Evolutionary conservation across 2,113 vertebrate species (phyloP), one percentile per base, ranked within the genome.

Genomic region (Brienomyrus brachyistius): DNA sequence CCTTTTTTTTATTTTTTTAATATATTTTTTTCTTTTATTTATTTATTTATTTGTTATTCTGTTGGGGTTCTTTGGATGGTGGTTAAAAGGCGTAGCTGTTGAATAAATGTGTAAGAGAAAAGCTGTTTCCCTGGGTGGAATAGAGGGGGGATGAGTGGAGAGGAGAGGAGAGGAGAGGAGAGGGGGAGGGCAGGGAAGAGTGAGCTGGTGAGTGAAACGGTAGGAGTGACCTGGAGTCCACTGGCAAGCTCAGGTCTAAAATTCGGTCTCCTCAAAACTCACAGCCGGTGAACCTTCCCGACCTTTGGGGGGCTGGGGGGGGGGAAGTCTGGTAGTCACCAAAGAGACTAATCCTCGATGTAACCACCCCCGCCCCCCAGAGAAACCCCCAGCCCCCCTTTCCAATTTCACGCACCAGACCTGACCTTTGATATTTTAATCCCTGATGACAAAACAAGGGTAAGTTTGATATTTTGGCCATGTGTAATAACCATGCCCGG

Each of bases 371-470:
- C n/a, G n/a, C n/a, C n/a, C n/a, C n/a, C n/a, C n/a, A n/a, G n/a
- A n/a, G n/a, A n/a, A n/a, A n/a, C n/a, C n/a, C n/a, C n/a, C n/a
- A n/a, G n/a, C n/a, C n/a, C n/a, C n/a, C n/a, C n/a, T n/a, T n/a
- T n/a, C n/a, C n/a, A n/a, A n/a, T 89, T 90, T 88, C 86, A 88
- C 74, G 35, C 88, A 89, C 88, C 85, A 86, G 88, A 90, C 87
- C 89, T 91, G 90, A 91, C 92, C 91, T 92, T 92, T 92, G 92
- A 92, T 92, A 91, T 92, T 91, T 91, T 92, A 91, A 92, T 92
- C 92, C 91, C 62, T 88, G 62, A 84, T 89, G 92, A 93, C 91
- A 92, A 92, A 90, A 93, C 90, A 89, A 89, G 89, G 91, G 90
- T 91, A 91, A 90, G 92, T 92, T 90, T 91, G 91, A 93, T 92